Evolutionary conservation across 2,888 invertebrate genomes (phyloP).

Genomic region (Sesamia inferens): DNA sequence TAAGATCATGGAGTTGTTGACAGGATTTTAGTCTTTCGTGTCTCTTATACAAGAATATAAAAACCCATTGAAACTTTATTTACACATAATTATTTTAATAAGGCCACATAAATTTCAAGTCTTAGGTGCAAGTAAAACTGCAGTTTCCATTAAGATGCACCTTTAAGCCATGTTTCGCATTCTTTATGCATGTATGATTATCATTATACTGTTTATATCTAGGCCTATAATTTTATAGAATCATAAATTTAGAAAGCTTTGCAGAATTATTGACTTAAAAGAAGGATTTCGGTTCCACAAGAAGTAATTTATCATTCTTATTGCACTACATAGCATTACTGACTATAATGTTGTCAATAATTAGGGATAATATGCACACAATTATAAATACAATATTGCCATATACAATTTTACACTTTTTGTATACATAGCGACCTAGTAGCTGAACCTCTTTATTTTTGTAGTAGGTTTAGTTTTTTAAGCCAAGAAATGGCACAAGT

Average conservation of each 20-base stretch:
- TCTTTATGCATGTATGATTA: slow-evolving; percentile 16
- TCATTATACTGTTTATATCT: slow-evolving; percentile 19
- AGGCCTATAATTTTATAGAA: slow-evolving; percentile 21
- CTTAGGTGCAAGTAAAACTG: slow-evolving; percentile 19
- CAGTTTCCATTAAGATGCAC: slow-evolving; percentile 25
- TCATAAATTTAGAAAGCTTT: slow-evolving; percentile 8
- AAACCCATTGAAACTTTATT: slow-evolving; percentile 17
- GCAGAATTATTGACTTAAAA: not conserved
- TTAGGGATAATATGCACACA: not conserved
- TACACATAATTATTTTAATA: slow-evolving; percentile 29
- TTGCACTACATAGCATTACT: not conserved
- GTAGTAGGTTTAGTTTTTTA: not conserved
- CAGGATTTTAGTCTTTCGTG: not conserved
- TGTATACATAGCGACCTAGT: too few species aligned
- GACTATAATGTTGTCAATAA: not conserved
- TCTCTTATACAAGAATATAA: not conserved
- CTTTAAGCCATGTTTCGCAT: slow-evolving; percentile 8
- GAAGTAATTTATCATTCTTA: too few species aligned
- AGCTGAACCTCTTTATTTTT: not conserved
- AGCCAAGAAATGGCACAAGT: not conserved
- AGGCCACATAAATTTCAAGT: slow-evolving; percentile 16
- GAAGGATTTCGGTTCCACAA: not conserved
- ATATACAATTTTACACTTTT: too few species aligned
- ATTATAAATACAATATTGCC: not conserved
- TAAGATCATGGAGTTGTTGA: not conserved